Base-by-base conservation (phyloP, 1,140 invertebrate species). In the Oreohelix idahoensis region DNA sequence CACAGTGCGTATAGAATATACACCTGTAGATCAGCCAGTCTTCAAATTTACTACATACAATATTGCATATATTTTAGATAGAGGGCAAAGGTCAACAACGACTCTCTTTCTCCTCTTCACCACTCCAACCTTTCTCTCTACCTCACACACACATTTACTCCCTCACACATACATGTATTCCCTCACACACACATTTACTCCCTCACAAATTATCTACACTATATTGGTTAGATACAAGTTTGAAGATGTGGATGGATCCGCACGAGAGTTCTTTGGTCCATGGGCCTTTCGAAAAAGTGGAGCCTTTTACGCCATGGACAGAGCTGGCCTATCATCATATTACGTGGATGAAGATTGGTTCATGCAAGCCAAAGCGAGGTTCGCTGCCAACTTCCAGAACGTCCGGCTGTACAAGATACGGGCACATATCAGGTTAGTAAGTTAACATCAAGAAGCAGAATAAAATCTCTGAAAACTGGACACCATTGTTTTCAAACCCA, bases 361-460 rank as follows among this genome's bases (percentile, higher is more conserved):
- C 63, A 8, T 15, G 29, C 58, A 49, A 23, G 49, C 84, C 0
- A 88, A 88, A 71, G 38, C 74, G 20, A 84, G 88, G 42, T 88
- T 85, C 86, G 39, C 76, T n/a, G 83, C 85, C 0, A 89, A 89
- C 79, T 84, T 81, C 2, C 45, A 71, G 1, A 74, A 79, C 0
- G 35, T 87, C 0, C 81, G 85, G 36, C 85, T 74, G 4, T 87
- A 86, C 78, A 87, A 84, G 35, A 84, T 88, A 53, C 84, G 86
- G 39, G 51, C 81, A 11, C n/a, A 96, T 89, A 42, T 96, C 88
- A 94, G 98, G 10, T 96, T n/a, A n/a, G n/a, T n/a, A n/a, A n/a
- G n/a, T n/a, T n/a, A n/a, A n/a, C n/a, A n/a, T n/a, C n/a, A n/a
- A n/a, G n/a, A n/a, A n/a, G n/a, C n/a, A n/a, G n/a, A n/a, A n/a